Evolutionary conservation across 2,888 invertebrate genomes (phyloP).

Genomic region (Nephrocerus scutellatus): DNA sequence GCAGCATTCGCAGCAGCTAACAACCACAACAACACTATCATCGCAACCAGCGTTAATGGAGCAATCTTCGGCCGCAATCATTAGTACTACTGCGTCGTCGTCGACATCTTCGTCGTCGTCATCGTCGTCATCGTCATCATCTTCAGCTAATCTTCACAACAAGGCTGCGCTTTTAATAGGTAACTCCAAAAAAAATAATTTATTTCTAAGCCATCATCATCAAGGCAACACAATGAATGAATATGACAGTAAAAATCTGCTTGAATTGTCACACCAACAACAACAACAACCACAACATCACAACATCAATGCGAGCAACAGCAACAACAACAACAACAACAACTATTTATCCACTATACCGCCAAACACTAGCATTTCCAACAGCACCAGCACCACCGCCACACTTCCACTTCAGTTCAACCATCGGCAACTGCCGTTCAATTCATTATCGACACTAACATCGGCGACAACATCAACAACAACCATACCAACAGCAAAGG

Average conservation of each 20-base stretch:
- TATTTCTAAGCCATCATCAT: slow-evolving; percentile 22
- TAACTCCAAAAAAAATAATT: slow-evolving; percentile 27
- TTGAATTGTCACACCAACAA: slow-evolving; percentile 26
- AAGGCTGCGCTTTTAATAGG: slow-evolving; percentile 19
- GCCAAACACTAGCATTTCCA: slow-evolving; percentile 14
- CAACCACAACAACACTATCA: slow-evolving; percentile 33
- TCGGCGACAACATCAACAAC: slow-evolving; percentile 42
- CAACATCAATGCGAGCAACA: slow-evolving; percentile 27
- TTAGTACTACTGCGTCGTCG: no score
- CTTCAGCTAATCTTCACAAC: slow-evolving; percentile 23
- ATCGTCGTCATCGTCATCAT: slow-evolving; percentile 36
- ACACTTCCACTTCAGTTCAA: slow-evolving; percentile 10
- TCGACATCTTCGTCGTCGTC: no score
- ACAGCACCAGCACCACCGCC: slow-evolving; percentile 22
- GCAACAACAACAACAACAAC: slow-evolving; percentile 18
- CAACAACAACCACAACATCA: slow-evolving; percentile 20
- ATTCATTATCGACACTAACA: slow-evolving; percentile 34
- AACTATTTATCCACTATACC: slow-evolving; percentile 13
- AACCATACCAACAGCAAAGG: slow-evolving; percentile 35
- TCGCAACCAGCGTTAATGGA: slow-evolving; percentile 40
- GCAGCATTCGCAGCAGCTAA: slow-evolving; percentile 25
- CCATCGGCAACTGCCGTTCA: slow-evolving; percentile 29
- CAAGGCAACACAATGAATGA: slow-evolving; percentile 26
- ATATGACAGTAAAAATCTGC: slow-evolving; percentile 20
- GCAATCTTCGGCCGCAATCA: no score